Evolutionary conservation across 2,888 invertebrate species (phyloP), one percentile per base, ranked within the genome.

Genomic region (Blera fallax): DNA sequence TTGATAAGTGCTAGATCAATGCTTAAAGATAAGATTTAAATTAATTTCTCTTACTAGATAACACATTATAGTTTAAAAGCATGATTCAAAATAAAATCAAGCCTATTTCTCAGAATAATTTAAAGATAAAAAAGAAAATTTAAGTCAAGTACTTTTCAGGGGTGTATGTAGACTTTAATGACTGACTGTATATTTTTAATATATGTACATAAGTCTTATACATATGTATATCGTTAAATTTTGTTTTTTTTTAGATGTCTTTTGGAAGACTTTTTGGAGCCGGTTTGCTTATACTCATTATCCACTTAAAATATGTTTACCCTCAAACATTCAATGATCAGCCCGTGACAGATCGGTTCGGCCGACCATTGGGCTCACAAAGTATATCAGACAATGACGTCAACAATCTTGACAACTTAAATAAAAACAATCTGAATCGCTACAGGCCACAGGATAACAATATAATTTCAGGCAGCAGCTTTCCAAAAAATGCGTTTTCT

Each of bases 171-270:
- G n/a, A n/a, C n/a, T n/a, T n/a, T n/a, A n/a, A n/a, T n/a, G n/a
- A n/a, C n/a, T n/a, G n/a, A n/a, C n/a, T n/a, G n/a, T n/a, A n/a
- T n/a, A n/a, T n/a, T n/a, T n/a, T n/a, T n/a, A n/a, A n/a, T n/a
- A n/a, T n/a, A n/a, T n/a, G n/a, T n/a, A n/a, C n/a, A n/a, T n/a
- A n/a, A n/a, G n/a, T n/a, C n/a, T n/a, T n/a, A n/a, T n/a, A n/a
- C n/a, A n/a, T n/a, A n/a, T n/a, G n/a, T n/a, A n/a, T n/a, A n/a
- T n/a, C n/a, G n/a, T n/a, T n/a, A 5, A 3, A 3, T 8, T 14
- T 52, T 64, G 0, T 40, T 76, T 34, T 8, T 11, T 82, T 82
- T 21, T 45, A 83, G 83, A 83, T 83, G 83, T 16, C 45, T 27
- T 14, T 24, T 6, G n/a, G 37, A 45, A 67, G 37, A 27, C 29